phyloP scores from a whole-genome alignment of 2,888 invertebrate genomes.

The Nymphalis urticae region DNA sequence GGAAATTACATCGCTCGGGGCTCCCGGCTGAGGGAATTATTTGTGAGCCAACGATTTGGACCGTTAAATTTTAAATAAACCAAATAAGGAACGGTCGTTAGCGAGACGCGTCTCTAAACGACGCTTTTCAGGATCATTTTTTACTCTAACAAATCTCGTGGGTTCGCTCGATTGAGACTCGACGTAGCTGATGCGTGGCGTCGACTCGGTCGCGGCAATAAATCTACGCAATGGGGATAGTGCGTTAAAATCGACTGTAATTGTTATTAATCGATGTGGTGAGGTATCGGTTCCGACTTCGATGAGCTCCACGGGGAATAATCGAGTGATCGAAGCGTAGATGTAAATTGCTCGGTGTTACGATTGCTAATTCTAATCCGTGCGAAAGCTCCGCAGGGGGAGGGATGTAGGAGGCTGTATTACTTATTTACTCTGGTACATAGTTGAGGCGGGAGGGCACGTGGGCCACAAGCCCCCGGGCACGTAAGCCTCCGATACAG shows the following conservation, averaged over 20 bases:
- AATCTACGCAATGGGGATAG: constrained; percentile 11
- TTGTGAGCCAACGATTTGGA: constrained; percentile 75
- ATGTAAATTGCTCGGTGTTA: constrained; percentile 50
- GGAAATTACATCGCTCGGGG: constrained; percentile 77
- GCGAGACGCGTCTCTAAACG: constrained; percentile 53
- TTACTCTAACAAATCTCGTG: constrained; percentile 12
- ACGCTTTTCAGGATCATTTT: constrained; percentile 34
- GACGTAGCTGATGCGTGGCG: constrained; percentile 16
- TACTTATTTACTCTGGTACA: constrained; percentile 40
- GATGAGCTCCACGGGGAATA: constrained; percentile 22
- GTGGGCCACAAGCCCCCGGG: constrained; percentile 77
- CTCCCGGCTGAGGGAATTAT: constrained; percentile 66
- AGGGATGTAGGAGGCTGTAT: constrained; percentile 48
- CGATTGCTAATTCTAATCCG: constrained; percentile 75
- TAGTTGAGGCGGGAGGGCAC: constrained; percentile 64
- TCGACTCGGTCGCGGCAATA: constrained; percentile 17
- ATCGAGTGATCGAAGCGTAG: constrained; percentile 33
- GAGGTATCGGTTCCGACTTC: constrained; percentile 8
- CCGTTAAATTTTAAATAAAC: constrained; percentile 76
- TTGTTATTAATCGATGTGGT: constrained; percentile 20
- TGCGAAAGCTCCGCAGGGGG: constrained; percentile 55
- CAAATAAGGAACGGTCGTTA: constrained; percentile 69
- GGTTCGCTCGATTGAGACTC: constrained; percentile 19
- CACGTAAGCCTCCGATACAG: constrained; percentile 78
- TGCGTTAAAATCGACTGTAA: constrained; percentile 14